phyloP scores from a whole-genome alignment of 2,797 vertebrate genomes.

The Forpus xanthops region DNA sequence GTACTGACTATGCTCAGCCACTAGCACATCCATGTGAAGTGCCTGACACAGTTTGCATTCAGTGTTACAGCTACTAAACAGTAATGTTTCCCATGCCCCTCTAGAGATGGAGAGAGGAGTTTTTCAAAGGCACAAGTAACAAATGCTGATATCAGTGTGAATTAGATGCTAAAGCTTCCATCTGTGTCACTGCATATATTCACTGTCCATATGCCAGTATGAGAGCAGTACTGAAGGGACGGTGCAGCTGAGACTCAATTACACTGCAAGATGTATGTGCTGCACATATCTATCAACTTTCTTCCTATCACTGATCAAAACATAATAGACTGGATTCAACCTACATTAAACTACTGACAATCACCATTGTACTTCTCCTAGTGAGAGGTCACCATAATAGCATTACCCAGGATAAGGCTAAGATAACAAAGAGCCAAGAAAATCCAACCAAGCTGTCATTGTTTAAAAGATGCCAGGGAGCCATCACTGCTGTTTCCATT shows the following conservation, averaged over 20 bases:
- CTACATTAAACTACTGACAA: neutral
- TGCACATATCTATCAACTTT: accelerated
- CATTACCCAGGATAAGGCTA: neutral
- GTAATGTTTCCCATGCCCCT: neutral
- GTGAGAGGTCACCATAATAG: neutral
- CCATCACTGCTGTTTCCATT: neutral
- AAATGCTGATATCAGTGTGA: neutral
- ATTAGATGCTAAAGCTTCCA: slow-evolving; percentile 5
- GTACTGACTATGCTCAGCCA: neutral
- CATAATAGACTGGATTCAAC: neutral
- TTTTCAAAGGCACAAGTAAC: neutral
- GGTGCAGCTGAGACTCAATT: neutral
- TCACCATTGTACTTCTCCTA: neutral
- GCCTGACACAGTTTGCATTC: neutral
- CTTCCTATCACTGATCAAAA: neutral
- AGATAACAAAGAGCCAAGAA: neutral
- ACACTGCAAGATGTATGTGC: neutral
- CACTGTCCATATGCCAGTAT: neutral
- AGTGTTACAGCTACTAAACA: neutral
- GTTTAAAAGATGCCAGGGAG: neutral
- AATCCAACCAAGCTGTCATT: neutral
- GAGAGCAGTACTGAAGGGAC: neutral
- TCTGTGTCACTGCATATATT: neutral
- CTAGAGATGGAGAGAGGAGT: neutral
- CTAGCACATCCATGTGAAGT: neutral